phyloP scores from a whole-genome alignment of 2,797 vertebrate genomes.

The Mallotus villosus region DNA sequence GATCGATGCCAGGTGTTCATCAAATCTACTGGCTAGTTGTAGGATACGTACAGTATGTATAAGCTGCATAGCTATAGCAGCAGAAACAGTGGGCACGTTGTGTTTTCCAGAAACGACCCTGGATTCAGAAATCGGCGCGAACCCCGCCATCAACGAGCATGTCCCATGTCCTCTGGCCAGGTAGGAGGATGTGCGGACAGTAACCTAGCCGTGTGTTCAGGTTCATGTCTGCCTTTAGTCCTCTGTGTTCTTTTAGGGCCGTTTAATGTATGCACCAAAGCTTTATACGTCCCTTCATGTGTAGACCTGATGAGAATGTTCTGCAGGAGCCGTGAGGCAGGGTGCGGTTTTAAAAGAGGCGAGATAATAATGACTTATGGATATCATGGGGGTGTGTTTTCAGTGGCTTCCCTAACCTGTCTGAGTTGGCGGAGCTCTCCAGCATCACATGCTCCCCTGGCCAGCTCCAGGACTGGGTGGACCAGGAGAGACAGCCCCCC shows the following conservation, averaged over 20 bases:
- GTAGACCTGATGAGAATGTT: not conserved
- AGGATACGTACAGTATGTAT: no score
- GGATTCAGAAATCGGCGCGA: slow-evolving; percentile 9
- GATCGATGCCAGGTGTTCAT: no score
- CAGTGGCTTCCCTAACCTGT: slow-evolving; percentile 27
- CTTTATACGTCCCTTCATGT: not conserved
- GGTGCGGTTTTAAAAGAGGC: not conserved
- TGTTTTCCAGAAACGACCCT: slow-evolving; percentile 29
- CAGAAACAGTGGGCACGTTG: not conserved
- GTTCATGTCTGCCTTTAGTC: no score
- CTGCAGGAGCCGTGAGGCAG: not conserved
- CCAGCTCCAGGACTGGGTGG: slow-evolving; percentile 32
- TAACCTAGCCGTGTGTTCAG: no score
- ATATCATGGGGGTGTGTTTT: not conserved
- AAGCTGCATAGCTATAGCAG: no score
- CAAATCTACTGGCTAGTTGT: no score
- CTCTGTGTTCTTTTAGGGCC: no score
- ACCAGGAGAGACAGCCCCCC: slow-evolving; percentile 23
- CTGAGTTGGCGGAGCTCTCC: slow-evolving; percentile 57
- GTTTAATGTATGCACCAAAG: not conserved
- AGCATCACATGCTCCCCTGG: slow-evolving; percentile 58
- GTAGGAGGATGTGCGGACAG: slow-evolving; percentile 6
- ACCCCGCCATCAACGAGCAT: slow-evolving; percentile 16
- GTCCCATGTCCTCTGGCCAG: slow-evolving; percentile 13
- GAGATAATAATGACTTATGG: not conserved